Evolutionary conservation across 2,797 vertebrate species (phyloP).

Genomic region (Adelosebastes latens): DNA sequence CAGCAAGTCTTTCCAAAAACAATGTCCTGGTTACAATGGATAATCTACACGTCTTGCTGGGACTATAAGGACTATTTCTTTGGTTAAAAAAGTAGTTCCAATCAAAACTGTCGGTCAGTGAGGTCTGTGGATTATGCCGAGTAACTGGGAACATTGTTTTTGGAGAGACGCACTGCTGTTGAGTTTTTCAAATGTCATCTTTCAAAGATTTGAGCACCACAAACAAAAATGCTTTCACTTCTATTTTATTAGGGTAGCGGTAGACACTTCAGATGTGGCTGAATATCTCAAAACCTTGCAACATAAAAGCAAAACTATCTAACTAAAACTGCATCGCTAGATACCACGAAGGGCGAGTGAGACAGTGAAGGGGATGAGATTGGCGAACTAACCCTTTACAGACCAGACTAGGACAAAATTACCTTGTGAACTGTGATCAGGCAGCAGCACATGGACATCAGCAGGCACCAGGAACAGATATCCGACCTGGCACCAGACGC

Average conservation of each 20-base stretch:
- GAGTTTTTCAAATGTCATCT: neutral
- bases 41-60: neutral
- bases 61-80: neutral
- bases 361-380: neutral
- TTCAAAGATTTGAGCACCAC: neutral
- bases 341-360: neutral
- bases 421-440: constrained; percentile 41
- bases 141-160: neutral
- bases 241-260: neutral
- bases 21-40: neutral
- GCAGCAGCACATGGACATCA: constrained; percentile 36
- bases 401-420: constrained; percentile 10
- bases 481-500: constrained; percentile 59
- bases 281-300: constrained; percentile 1
- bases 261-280: neutral
- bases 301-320: neutral
- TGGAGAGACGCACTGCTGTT: neutral
- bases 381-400: neutral
- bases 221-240: constrained; percentile 3
- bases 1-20: neutral
- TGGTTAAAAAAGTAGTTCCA: neutral
- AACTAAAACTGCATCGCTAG: neutral
- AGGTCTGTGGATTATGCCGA: neutral
- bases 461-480: constrained; percentile 50
- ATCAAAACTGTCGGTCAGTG: neutral